phyloP scores from a whole-genome alignment of 2,888 invertebrate species.

The Corbicula japonica region DNA sequence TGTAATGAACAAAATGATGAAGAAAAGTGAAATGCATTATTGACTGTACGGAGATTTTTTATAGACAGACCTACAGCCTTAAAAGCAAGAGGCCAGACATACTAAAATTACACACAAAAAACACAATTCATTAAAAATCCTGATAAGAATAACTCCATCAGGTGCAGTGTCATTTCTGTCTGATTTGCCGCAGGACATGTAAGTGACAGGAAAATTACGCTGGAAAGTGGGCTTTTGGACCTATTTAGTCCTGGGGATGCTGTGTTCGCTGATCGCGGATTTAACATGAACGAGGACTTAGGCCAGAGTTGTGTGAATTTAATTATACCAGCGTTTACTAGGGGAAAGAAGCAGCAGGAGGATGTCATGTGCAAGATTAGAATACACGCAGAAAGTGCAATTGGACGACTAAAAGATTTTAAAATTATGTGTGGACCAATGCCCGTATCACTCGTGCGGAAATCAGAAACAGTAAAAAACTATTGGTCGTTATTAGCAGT shows the following conservation, averaged over 20 bases:
- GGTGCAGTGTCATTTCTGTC: conserved; percentile 15
- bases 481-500: neutral
- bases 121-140: conserved; percentile 49
- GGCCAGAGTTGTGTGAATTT: neutral
- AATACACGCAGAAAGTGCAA: conserved; percentile 19
- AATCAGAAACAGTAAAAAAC: neutral
- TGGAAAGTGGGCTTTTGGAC: conserved; percentile 14
- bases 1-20: neutral
- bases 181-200: conserved; percentile 12
- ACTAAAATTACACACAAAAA: conserved; percentile 47
- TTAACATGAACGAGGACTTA: conserved; percentile 11
- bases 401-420: conserved; percentile 26
- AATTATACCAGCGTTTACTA: conserved; percentile 22
- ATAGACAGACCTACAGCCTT: conserved; percentile 33
- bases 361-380: conserved; percentile 5
- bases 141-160: conserved; percentile 24
- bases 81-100: conserved; percentile 32
- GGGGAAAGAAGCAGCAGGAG: conserved; percentile 6
- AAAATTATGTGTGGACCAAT: conserved; percentile 8
- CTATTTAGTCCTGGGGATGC: conserved; percentile 23
- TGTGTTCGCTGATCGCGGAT: conserved; percentile 21
- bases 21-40: conserved; percentile 34
- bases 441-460: conserved; percentile 10
- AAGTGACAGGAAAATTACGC: conserved; percentile 24
- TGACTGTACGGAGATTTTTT: conserved; percentile 54